Conservation (phyloP, 2,797 vertebrate genomes). For the Neomorphus geoffroyi region DNA sequence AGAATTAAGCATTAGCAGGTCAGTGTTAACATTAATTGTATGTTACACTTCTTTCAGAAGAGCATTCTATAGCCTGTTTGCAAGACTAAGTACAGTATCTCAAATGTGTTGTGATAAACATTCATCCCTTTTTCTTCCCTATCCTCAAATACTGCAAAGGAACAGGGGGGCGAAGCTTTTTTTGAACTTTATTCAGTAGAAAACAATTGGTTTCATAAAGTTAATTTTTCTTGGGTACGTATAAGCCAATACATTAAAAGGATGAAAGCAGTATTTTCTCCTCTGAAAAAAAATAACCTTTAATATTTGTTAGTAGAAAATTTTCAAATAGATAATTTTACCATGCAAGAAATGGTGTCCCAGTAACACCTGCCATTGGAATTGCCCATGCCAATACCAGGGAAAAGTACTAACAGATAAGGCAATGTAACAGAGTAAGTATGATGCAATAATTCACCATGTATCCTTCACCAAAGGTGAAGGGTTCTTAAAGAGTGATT, state of each 20-base stretch:
- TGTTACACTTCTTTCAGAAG: background rate
- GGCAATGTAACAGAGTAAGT: background rate
- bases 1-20: background rate
- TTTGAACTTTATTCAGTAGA: background rate
- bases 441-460: background rate
- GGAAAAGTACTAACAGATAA: background rate
- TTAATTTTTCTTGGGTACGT: background rate
- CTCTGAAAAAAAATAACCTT: background rate
- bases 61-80: background rate
- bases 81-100: background rate
- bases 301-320: background rate
- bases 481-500: background rate
- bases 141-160: background rate
- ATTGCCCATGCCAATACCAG: background rate
- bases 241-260: background rate
- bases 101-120: background rate
- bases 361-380: background rate
- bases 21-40: background rate
- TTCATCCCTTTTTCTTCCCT: background rate
- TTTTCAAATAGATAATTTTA: background rate
- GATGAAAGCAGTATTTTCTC: background rate
- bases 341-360: background rate
- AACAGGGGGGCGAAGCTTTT: background rate
- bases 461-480: background rate
- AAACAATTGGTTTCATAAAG: background rate